These are phyloP conservation scores for Brachionus calyciflorus DNA, from an alignment of 1,140 invertebrate genomes.

Conservation along the genomic window DNA sequence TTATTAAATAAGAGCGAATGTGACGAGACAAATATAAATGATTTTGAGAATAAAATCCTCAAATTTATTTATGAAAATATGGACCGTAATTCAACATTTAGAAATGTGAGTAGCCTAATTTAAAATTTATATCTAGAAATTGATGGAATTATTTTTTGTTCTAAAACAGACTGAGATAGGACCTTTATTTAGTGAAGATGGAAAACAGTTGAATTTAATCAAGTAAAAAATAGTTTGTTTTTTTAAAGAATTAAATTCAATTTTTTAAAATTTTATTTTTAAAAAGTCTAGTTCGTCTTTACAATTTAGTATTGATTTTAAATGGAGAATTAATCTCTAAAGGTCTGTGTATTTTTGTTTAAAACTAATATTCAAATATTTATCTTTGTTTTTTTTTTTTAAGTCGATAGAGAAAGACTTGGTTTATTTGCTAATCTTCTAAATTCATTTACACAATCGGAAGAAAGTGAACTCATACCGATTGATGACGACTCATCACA, in stretches of 20 bases:
- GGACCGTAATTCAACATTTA: not conserved
- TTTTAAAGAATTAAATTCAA: not conserved
- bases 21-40: not conserved
- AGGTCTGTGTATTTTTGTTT: not conserved
- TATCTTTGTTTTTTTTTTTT: not conserved
- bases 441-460: not conserved
- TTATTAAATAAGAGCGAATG: not conserved
- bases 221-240: not conserved
- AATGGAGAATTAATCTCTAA: constrained; percentile 6
- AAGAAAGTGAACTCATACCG: not conserved
- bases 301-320: constrained; percentile 20
- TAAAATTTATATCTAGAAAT: too few species aligned
- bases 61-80: constrained; percentile 34
- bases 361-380: not conserved
- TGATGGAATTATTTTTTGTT: not conserved
- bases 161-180: constrained; percentile 6
- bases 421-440: not conserved
- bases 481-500: not conserved
- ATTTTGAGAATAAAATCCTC: constrained; percentile 11
- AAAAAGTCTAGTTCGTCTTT: not conserved
- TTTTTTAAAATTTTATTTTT: not conserved
- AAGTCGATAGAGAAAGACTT: constrained; percentile 20
- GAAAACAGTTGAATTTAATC: not conserved
- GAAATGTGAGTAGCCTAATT: constrained; percentile 10
- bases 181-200: not conserved